Evolutionary conservation across 2,888 invertebrate genomes (phyloP).

Genomic region (Lasioglossum villosulum): DNA sequence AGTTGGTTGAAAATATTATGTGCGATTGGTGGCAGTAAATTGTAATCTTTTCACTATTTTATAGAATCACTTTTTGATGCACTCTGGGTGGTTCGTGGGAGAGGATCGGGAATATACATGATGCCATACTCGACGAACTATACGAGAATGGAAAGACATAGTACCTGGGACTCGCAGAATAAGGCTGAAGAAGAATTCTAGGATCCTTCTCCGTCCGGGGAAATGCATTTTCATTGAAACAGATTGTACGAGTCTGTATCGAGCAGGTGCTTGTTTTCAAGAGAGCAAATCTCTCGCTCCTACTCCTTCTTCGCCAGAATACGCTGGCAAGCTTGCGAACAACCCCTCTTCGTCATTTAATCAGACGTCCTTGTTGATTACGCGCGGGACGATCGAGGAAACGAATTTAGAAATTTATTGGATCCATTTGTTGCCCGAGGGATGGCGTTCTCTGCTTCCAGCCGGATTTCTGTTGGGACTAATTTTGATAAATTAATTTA

Average conservation of each 20-base stretch:
- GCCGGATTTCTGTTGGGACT: background rate
- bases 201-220: background rate
- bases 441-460: background rate
- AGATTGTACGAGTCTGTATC: background rate
- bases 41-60: too few species aligned
- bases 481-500: background rate
- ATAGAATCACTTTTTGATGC: background rate
- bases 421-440: background rate
- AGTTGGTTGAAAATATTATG: conserved; percentile 18
- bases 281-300: background rate
- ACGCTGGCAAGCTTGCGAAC: background rate
- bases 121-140: conserved; percentile 17
- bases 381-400: background rate
- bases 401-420: conserved; percentile 6
- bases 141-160: conserved; percentile 22
- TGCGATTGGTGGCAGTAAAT: too few species aligned
- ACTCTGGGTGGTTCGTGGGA: background rate
- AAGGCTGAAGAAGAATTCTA: background rate
- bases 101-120: conserved; percentile 34
- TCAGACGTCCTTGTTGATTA: conserved; percentile 2
- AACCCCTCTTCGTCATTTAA: conserved; percentile 9
- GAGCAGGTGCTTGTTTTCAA: conserved; percentile 15
- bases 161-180: background rate
- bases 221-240: conserved; percentile 9
- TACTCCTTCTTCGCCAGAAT: background rate